These are phyloP conservation scores for Siderastrea radians DNA, from an alignment of 92 coral and sea anemone genomes.

Conservation along the genomic window DNA sequence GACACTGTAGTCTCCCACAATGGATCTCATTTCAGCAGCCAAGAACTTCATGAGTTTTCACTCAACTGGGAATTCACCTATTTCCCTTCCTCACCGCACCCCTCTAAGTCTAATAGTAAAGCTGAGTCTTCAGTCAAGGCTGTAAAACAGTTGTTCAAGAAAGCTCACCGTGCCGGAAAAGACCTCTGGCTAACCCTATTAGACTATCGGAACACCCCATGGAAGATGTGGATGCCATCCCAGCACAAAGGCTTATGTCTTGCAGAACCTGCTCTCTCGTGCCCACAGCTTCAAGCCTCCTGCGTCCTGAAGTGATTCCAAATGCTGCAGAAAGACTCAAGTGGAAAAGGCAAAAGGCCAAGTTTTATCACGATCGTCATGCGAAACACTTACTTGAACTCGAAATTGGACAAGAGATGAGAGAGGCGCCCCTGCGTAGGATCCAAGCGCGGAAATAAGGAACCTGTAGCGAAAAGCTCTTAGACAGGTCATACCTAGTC, in stretches of 20 bases:
- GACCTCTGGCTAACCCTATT: constrained; percentile 44
- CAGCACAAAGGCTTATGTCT: constrained; percentile 38
- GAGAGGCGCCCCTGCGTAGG: constrained; percentile 23
- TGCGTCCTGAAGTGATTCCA: constrained; percentile 11
- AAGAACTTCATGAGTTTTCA: constrained; percentile 27
- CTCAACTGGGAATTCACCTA: constrained; percentile 43
- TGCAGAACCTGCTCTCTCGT: constrained; percentile 33
- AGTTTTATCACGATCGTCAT: constrained; percentile 15
- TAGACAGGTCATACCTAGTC: constrained; percentile 28
- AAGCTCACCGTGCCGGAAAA: constrained; percentile 22
- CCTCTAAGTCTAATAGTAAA: constrained; percentile 22
- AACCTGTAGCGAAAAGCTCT: constrained; percentile 20
- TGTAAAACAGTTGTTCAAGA: constrained; percentile 28
- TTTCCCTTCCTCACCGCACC: constrained; percentile 43
- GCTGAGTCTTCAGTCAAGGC: constrained; percentile 29
- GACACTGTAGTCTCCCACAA: constrained; percentile 49
- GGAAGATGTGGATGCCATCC: constrained; percentile 19
- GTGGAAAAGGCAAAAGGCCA: constrained; percentile 16
- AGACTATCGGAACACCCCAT: constrained; percentile 34
- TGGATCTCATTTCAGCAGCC: constrained; percentile 41
- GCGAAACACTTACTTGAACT: constrained; percentile 29
- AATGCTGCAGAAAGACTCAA: neutral
- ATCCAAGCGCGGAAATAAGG: neutral
- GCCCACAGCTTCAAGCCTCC: constrained; percentile 43
- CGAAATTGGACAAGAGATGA: constrained; percentile 42